A percentile compares a stretch with the other conserved stretches of the same genome.
Conservation (phyloP, 2,113 vertebrate genomes). For the Megaptera novaeangliae region DNA sequence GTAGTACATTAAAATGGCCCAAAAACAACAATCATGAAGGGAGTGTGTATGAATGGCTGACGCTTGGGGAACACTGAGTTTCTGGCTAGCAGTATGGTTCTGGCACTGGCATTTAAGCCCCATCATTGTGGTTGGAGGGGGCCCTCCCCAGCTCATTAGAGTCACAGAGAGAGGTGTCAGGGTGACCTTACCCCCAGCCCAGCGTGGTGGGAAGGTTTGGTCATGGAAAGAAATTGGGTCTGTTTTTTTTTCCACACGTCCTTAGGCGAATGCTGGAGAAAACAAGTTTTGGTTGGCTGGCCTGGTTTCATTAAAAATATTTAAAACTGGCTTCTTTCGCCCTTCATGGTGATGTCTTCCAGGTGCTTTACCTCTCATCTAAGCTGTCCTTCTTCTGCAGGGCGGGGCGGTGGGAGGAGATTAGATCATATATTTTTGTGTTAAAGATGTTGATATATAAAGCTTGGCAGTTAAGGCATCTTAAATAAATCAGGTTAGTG, state of each 20-base stretch:
- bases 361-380: constrained; percentile 56
- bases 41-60: neutral
- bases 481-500: constrained; percentile 76
- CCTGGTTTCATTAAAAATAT: constrained; percentile 71
- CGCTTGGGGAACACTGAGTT: neutral
- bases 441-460: constrained; percentile 72
- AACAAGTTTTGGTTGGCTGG: constrained; percentile 69
- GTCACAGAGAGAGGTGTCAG: constrained; percentile 87
- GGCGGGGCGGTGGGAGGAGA: constrained; percentile 54
- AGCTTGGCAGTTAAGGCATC: constrained; percentile 67
- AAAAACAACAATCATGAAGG: rapidly evolving
- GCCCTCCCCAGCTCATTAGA: constrained; percentile 57
- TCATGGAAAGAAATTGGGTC: constrained; percentile 27
- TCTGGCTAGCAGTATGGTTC: neutral
- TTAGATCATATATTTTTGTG: constrained; percentile 74
- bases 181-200: neutral
- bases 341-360: constrained; percentile 21
- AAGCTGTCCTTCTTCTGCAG: constrained; percentile 67
- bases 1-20: neutral
- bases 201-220: neutral
- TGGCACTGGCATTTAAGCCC: neutral
- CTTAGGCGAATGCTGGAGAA: constrained; percentile 26
- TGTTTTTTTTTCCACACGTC: constrained; percentile 4
- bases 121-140: neutral
- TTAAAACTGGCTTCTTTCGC: constrained; percentile 70